phyloP scores from a whole-genome alignment of 2,797 vertebrate species.

The Cheirogaleus major region DNA sequence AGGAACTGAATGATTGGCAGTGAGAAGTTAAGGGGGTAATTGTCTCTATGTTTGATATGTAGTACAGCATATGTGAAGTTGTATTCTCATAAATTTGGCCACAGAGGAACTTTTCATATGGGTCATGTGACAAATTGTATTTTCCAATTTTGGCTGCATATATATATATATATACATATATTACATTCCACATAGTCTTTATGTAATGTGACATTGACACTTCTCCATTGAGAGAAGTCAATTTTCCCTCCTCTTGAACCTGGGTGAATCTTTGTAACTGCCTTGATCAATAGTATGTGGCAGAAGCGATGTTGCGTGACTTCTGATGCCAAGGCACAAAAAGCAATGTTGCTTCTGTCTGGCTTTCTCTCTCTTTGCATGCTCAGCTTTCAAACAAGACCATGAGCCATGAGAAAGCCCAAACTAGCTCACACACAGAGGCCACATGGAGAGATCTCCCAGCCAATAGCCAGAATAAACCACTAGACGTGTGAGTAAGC shows the following conservation, averaged over 20 bases:
- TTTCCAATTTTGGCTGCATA: not conserved
- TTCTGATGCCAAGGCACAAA: not conserved
- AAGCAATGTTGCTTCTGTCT: not conserved
- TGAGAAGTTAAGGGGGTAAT: not conserved
- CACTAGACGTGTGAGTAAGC: not conserved
- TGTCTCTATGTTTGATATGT: not conserved
- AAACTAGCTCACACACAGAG: not conserved
- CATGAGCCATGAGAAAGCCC: not conserved
- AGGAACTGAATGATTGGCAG: not conserved
- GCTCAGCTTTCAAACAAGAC: not conserved
- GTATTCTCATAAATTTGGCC: not conserved
- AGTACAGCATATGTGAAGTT: not conserved
- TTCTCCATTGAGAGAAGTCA: not conserved
- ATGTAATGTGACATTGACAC: not conserved
- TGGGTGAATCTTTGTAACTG: not conserved
- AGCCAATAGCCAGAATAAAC: not conserved
- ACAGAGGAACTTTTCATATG: not conserved
- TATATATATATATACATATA: not conserved
- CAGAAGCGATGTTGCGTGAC: not conserved
- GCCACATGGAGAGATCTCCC: not conserved
- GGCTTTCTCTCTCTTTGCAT: not conserved
- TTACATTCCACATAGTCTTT: not conserved
- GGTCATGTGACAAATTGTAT: not conserved
- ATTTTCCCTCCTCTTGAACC: not conserved
- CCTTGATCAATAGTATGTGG: not conserved